Base-by-base conservation (phyloP, 1,140 invertebrate species). In the Tetramorium parvispinum region DNA sequence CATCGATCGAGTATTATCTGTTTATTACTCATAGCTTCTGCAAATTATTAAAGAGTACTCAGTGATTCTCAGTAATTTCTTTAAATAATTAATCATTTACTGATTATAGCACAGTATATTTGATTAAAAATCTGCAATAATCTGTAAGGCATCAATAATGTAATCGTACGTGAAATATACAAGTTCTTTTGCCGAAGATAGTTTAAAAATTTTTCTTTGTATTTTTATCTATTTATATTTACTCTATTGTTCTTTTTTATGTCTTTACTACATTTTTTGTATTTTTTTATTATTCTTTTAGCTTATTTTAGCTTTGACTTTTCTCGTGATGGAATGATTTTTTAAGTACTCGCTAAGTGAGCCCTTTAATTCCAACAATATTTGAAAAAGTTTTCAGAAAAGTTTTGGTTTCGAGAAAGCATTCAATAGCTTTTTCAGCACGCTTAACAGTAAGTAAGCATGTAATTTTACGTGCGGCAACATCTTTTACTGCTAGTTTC, bases 401-500 rank as follows among this genome's bases (percentile, higher is more conserved):
- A 5, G 46, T 21, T 5, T 27, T 27, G 18, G 10, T 8, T 57
- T 85, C 55, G 55, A 88, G 63, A 66, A 81, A 24, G n/a, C 13
- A 40, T 43, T 37, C 24, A 24, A 37, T 18, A 1, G 5, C 3
- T 53, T 13, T 37, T 43, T 59, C 18, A 46, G 10, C 13, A 46
- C 61, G 55, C 51, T 43, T 59, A 51, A 40, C 53, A 59, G 32
- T 89, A 83, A 87, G 68, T 85, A 85, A 79, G 21, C 16, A 18
- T 76, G 53, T 79, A 75, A 87, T 87, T 61, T 73, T 65, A 21
- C 5, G 46, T 70, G n/a, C 43, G 5, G 53, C 37, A 65, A 68
- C 57, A 68, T 27, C 49, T 85, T 90, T 90, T 59, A 87, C 63
- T 61, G 1, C 16, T 49, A n/a, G 40, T 66, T 89, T 63, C 37